phyloP scores from a whole-genome alignment of 2,113 vertebrate genomes.

The Glareola pratincola region DNA sequence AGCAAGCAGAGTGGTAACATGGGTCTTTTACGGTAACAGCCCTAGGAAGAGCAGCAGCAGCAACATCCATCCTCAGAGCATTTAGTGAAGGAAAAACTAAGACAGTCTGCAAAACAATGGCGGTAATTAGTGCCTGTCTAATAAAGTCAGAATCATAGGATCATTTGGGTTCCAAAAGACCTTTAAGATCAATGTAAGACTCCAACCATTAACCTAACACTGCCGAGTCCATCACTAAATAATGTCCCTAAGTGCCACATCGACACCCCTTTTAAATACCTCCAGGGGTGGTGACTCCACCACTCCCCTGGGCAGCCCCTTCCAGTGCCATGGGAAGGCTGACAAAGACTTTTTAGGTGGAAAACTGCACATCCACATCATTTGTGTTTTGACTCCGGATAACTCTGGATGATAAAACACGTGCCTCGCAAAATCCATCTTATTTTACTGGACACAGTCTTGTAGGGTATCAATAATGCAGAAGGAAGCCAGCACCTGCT shows the following conservation, averaged over 20 bases:
- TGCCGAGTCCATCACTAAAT: neutral
- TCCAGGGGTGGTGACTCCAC: neutral
- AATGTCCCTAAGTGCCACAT: neutral
- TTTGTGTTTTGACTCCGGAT: neutral
- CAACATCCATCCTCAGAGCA: neutral
- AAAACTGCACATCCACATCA: neutral
- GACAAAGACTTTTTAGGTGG: neutral
- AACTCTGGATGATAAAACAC: neutral
- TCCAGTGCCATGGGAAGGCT: neutral
- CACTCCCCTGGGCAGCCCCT: neutral
- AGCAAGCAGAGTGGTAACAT: neutral
- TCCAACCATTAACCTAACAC: neutral
- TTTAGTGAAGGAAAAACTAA: neutral
- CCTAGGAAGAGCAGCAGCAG: neutral
- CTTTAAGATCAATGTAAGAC: neutral
- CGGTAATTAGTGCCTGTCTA: neutral
- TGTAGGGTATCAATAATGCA: neutral
- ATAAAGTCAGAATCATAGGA: neutral
- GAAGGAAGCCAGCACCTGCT: neutral
- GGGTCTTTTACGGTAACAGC: neutral
- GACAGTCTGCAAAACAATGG: neutral
- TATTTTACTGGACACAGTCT: neutral
- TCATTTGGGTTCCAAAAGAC: neutral
- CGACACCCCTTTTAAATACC: neutral
- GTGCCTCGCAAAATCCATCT: neutral